Conservation (phyloP, 2,797 vertebrate species). For the Cynodonichthys magdalenae region DNA sequence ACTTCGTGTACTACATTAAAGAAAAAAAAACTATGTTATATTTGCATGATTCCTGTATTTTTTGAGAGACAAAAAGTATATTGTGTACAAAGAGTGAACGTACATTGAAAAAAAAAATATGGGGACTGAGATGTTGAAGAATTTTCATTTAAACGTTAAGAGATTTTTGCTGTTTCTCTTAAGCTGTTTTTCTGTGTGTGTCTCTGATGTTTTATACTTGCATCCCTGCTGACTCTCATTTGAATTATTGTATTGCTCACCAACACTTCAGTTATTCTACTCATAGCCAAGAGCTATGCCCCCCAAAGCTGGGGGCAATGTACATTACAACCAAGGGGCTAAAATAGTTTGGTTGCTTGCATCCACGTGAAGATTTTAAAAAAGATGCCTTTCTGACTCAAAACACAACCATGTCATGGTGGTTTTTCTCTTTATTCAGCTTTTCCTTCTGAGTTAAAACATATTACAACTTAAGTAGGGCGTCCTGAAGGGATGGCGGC, state of each 20-base stretch:
- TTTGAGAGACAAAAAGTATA: conserved; percentile 80
- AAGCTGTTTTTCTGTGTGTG: conserved; percentile 45
- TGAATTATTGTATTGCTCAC: conserved; percentile 41
- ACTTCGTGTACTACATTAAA: conserved; percentile 75
- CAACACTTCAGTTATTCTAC: conserved; percentile 36
- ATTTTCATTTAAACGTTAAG: conserved; percentile 64
- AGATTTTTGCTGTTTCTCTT: conserved; percentile 55
- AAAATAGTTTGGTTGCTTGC: conserved; percentile 37
- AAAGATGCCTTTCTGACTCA: conserved; percentile 27
- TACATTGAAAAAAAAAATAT: conserved; percentile 72
- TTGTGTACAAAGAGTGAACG: conserved; percentile 82
- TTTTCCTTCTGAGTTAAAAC: conserved; percentile 16
- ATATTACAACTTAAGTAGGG: conserved; percentile 2
- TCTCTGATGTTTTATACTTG: conserved; percentile 58
- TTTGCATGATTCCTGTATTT: conserved; percentile 88
- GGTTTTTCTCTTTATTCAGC: conserved; percentile 5
- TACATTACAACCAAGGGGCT: conserved; percentile 23
- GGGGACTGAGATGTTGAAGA: conserved; percentile 71
- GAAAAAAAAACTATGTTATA: conserved; percentile 76
- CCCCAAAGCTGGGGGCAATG: conserved; percentile 18
- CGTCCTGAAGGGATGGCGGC: not conserved
- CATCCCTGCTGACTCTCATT: conserved; percentile 55
- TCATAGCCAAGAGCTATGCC: not conserved
- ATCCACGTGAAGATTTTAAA: conserved; percentile 44
- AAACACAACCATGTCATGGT: conserved; percentile 26